Evolutionary conservation across 2,113 vertebrate species (phyloP), one percentile per base, ranked within the genome.

Genomic region (Lycaon pictus): DNA sequence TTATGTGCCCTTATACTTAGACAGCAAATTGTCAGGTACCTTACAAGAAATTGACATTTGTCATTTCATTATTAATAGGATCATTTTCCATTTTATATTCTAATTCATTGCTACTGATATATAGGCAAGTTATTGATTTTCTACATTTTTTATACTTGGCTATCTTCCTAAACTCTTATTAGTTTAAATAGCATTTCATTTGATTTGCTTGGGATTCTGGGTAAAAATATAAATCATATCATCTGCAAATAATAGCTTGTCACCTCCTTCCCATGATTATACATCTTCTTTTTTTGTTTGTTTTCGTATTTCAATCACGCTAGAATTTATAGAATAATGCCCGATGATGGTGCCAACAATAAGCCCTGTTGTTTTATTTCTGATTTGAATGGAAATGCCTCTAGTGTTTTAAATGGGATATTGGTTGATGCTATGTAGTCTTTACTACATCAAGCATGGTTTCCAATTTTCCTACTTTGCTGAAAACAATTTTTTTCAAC

Each of bases 141-240:
- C 71, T 89, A 3, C 22, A 1, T 48, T 88, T 69, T 88, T 60
- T 60, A 20, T 74, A 4, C 23, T 88, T 94, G 83, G 13, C 9
- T 90, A 23, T 94, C 25, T 84, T 96, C 58, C 62, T 71, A 81
- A 95, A 81, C 5, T 81, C 48, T 76, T 79, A 69, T 72, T 90
- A 58, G 16, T 71, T 93, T 92, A 94, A 71, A 88, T 53, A 90
- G 20, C 2, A 91, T 91, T 92, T 96, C 7, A 88, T 37, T 87
- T 95, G 51, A 93, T 93, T 76, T 88, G 56, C 43, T 92, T 92
- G 20, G 11, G 51, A 56, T 96, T 95, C 71, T 90, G 72, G 27
- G 13, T 92, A 86, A 88, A 96, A 63, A 58, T 53, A 58, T 80
- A 83, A 74, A 90, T 96, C 37, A 48, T 63, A 87, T 76, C 2